These are phyloP conservation scores for Zophobas morio DNA, from an alignment of 1,140 invertebrate species.

Conservation along the genomic window DNA sequence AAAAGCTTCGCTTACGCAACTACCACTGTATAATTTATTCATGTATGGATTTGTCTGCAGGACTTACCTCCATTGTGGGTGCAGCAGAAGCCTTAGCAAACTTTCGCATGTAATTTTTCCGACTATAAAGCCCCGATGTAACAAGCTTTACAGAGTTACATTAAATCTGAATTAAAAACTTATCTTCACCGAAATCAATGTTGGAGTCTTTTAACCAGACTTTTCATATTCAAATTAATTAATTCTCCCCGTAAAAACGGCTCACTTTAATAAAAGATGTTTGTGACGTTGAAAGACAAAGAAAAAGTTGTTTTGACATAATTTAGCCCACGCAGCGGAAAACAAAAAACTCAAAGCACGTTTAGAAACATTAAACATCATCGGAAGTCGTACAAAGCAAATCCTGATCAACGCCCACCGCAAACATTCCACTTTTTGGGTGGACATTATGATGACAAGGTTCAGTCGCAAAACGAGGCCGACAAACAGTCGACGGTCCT, in stretches of 20 bases:
- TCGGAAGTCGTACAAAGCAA: constrained; percentile 7
- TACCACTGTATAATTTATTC: no score
- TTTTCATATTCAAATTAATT: background rate
- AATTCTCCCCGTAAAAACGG: background rate
- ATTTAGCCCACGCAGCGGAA: background rate
- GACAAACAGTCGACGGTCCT: constrained; percentile 2
- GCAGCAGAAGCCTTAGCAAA: no score
- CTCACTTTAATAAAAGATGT: background rate
- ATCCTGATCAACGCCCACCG: constrained; percentile 1
- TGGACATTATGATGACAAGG: background rate
- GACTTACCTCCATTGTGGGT: no score
- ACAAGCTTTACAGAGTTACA: no score
- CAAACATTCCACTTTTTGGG: background rate
- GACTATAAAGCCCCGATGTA: no score
- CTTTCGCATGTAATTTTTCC: no score
- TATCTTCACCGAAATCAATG: no score
- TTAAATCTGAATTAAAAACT: no score
- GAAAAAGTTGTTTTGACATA: constrained; percentile 9
- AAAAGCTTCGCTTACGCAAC: no score
- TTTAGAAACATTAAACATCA: background rate
- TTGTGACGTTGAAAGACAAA: background rate
- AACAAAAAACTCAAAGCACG: background rate
- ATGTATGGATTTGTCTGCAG: no score
- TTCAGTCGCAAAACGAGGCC: background rate
- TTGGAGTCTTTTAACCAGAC: background rate